Conservation (phyloP, 2,797 vertebrate species). For the Phalloptychus januarius region DNA sequence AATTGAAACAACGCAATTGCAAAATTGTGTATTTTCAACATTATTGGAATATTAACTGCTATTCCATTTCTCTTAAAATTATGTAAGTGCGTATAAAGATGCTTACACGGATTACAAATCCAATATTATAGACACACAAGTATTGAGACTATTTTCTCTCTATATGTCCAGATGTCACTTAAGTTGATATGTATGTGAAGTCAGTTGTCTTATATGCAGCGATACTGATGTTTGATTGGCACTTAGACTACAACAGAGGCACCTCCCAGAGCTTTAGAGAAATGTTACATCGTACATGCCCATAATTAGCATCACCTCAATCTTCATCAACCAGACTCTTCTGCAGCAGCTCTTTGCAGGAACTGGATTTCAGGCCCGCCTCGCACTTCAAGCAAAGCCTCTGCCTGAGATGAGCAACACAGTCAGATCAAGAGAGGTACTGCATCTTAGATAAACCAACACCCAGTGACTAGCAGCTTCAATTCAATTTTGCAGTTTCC, state of each 20-base stretch:
- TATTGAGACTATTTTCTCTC: too few relatives aligned
- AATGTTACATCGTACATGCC: constrained; percentile 48
- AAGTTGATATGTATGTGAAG: neutral
- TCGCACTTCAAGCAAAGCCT: constrained; percentile 42
- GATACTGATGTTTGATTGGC: constrained; percentile 34
- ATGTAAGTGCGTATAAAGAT: too few relatives aligned
- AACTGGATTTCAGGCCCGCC: constrained; percentile 53
- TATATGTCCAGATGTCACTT: neutral
- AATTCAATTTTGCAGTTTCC: constrained; percentile 19
- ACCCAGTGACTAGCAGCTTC: constrained; percentile 22
- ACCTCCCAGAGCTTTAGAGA: constrained; percentile 35
- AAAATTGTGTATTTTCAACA: too few relatives aligned
- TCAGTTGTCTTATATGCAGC: constrained; percentile 5
- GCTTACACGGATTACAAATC: too few relatives aligned
- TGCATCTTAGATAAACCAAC: constrained; percentile 42
- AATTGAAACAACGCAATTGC: too few relatives aligned
- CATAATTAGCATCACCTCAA: constrained; percentile 37
- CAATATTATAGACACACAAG: too few relatives aligned
- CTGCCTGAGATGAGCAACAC: constrained; percentile 35
- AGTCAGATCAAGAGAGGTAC: constrained; percentile 37
- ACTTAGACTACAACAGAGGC: constrained; percentile 24
- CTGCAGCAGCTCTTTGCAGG: constrained; percentile 47
- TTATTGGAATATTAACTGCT: too few relatives aligned
- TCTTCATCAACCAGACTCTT: constrained; percentile 36
- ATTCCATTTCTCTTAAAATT: too few relatives aligned